A percentile compares a stretch with the other conserved stretches of the same genome.
phyloP scores from a whole-genome alignment of 1,140 invertebrate genomes.

The Drosophila tsacasi region DNA sequence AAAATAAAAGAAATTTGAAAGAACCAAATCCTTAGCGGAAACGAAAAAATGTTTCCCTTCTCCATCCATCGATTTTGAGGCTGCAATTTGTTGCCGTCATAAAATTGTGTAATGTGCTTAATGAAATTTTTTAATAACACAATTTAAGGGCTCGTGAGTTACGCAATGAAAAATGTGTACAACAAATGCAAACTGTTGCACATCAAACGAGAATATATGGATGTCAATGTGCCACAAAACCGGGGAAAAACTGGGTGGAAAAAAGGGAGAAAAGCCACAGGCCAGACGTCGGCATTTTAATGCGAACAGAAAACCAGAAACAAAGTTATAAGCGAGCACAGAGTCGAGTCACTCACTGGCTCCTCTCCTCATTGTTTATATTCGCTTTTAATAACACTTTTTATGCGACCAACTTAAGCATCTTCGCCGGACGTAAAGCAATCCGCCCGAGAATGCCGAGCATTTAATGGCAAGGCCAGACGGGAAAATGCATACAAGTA shows the following conservation, averaged over 20 bases:
- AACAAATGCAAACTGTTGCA: slow-evolving; percentile 75
- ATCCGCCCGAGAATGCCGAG: slow-evolving; percentile 49
- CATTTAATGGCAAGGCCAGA: slow-evolving; percentile 61
- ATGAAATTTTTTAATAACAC: slow-evolving; percentile 68
- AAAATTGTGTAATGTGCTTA: slow-evolving; percentile 49
- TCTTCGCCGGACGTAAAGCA: slow-evolving; percentile 20
- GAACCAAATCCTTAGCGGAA: slow-evolving; percentile 13
- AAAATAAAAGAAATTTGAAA: slow-evolving; percentile 18
- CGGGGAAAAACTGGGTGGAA: not conserved
- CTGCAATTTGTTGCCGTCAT: slow-evolving; percentile 47
- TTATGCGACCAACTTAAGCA: slow-evolving; percentile 54
- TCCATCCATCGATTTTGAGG: slow-evolving; percentile 32
- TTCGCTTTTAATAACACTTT: slow-evolving; percentile 78
- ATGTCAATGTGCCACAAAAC: slow-evolving; percentile 68
- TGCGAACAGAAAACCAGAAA: slow-evolving; percentile 47
- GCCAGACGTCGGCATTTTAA: slow-evolving; percentile 67
- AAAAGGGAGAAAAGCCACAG: slow-evolving; percentile 21
- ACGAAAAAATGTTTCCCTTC: slow-evolving; percentile 22
- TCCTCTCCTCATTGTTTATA: slow-evolving; percentile 59
- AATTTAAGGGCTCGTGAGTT: slow-evolving; percentile 50
- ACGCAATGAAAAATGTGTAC: slow-evolving; percentile 31
- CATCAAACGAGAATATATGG: slow-evolving; percentile 54
- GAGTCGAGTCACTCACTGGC: slow-evolving; percentile 10
- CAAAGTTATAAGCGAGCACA: slow-evolving; percentile 38
- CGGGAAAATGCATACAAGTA: slow-evolving; percentile 18